Evolutionary conservation across 2,797 vertebrate genomes (phyloP), one percentile per base, ranked within the genome.

Genomic region (Philypnodon macrostomus): DNA sequence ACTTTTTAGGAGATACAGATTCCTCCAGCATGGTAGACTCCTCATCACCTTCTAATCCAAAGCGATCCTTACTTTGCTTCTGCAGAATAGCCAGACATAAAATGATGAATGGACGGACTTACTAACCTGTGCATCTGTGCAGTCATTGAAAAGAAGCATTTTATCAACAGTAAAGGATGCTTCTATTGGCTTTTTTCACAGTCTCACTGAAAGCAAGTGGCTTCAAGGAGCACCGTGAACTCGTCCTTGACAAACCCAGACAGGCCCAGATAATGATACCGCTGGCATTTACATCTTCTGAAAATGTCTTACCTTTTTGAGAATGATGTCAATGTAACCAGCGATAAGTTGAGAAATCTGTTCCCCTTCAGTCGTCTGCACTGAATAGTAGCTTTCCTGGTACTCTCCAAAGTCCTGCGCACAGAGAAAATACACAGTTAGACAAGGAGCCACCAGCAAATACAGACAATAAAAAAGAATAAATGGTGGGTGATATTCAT

Each of bases 11-110:
- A n/a, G 97, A 99, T 18, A 99, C 94, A 0, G 96, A 98, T 79
- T 99, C 97, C 79, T 99, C 97, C n/a, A 99, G 84, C 97, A 99
- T 99, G 15, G 96, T 99, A 1, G 97, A 96, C 58, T 99, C 97
- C 67, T 99, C 97, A 64, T 99, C 97, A 0, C 97, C 97, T 67
- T 99, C 97, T 65, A 99, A 85, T 33, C 97, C 97, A 87, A 99
- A 99, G 51, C 97, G 92, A 68, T 99, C 96, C 67, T 97, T 99
- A 80, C 96, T 98, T 91, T 98, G 97, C 80, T 98, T 99, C 96
- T 98, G 70, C 49, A 86, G 48, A 42, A 70, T 26, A 58, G 5
- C 29, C 14, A 39, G 59, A 31, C 48, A 5, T 37, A 1, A 34
- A 31, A 29, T 2, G 6, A n/a, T 4, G 16, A 2, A 6, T 8